A percentile compares a stretch with the other conserved stretches of the same genome.
phyloP scores from a whole-genome alignment of 2,113 vertebrate genomes.

The Takifugu bimaculatus region DNA sequence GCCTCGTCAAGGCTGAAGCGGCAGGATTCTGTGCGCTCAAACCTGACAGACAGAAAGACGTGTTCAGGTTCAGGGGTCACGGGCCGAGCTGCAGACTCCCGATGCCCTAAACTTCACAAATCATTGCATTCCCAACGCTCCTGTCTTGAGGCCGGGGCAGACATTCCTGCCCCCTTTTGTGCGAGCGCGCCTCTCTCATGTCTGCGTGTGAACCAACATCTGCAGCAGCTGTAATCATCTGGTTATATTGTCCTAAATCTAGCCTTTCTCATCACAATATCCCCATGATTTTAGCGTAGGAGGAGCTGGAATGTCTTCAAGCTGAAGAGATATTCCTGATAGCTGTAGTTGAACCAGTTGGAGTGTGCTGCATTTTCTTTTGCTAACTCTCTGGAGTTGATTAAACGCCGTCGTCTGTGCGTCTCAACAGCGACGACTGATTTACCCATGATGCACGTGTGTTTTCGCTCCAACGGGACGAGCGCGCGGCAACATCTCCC shows the following conservation, averaged over 20 bases:
- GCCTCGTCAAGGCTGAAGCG: neutral
- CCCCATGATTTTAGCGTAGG: constrained; percentile 2
- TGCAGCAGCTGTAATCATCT: constrained; percentile 24
- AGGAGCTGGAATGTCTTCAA: constrained; percentile 24
- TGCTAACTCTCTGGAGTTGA: neutral
- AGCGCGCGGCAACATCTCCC: neutral
- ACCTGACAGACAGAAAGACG: constrained; percentile 22
- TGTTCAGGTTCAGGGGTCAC: constrained; percentile 39
- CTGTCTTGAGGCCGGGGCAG: constrained; percentile 5
- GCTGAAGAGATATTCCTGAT: neutral
- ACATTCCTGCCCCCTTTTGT: neutral
- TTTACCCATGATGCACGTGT: neutral
- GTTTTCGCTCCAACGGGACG: neutral
- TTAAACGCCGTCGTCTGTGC: neutral
- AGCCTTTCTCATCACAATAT: constrained; percentile 9
- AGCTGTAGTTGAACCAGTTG: constrained; percentile 11
- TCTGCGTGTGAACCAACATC: constrained; percentile 8
- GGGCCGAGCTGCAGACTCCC: constrained; percentile 21
- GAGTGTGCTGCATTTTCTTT: neutral
- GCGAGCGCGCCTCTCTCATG: constrained; percentile 6
- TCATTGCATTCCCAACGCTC: constrained; percentile 6
- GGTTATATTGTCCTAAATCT: constrained; percentile 21
- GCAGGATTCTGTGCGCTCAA: constrained; percentile 27
- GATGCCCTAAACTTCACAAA: constrained; percentile 4
- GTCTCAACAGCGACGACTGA: neutral